phyloP scores from a whole-genome alignment of 2,888 invertebrate genomes.

The Lasioglossum zephyrum region DNA sequence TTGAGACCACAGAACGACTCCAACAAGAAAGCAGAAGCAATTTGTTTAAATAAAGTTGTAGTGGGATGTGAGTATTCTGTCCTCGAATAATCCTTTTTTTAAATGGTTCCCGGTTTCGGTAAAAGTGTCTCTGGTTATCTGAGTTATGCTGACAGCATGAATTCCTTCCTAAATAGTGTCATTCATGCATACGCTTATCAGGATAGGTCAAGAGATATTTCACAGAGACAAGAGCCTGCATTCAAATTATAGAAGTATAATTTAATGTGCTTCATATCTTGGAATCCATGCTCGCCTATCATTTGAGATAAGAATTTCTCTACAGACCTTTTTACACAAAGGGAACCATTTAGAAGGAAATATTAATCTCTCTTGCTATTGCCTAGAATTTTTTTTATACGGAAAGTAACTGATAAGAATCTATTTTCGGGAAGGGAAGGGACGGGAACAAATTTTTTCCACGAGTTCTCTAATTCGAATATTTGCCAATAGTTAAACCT shows the following conservation, averaged over 20 bases:
- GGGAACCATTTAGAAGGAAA: conserved; percentile 31
- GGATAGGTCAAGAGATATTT: conserved; percentile 67
- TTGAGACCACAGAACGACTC: conserved; percentile 81
- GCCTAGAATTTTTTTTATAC: not conserved
- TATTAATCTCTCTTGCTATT: not conserved
- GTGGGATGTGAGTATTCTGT: conserved; percentile 86
- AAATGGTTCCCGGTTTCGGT: not conserved
- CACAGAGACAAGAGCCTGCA: conserved; percentile 57
- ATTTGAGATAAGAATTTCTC: conserved; percentile 49
- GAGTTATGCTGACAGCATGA: conserved; percentile 31
- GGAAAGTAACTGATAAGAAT: not conserved
- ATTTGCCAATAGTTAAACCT: conserved; percentile 86
- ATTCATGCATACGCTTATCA: conserved; percentile 68
- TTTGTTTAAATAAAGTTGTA: conserved; percentile 86
- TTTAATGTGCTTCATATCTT: conserved; percentile 54
- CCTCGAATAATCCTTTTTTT: not conserved
- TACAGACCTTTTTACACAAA: conserved; percentile 34
- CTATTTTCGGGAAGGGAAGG: not conserved
- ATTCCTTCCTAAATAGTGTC: conserved; percentile 56
- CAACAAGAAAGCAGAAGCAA: conserved; percentile 75
- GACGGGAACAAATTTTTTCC: not conserved
- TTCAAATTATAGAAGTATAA: conserved; percentile 46
- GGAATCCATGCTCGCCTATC: conserved; percentile 57
- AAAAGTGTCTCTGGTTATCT: not conserved
- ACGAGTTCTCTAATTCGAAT: not conserved